A percentile compares a stretch with the other conserved stretches of the same genome.
These are phyloP conservation scores for Apamea monoglypha DNA, from an alignment of 2,888 invertebrate species.

Conservation along the genomic window DNA sequence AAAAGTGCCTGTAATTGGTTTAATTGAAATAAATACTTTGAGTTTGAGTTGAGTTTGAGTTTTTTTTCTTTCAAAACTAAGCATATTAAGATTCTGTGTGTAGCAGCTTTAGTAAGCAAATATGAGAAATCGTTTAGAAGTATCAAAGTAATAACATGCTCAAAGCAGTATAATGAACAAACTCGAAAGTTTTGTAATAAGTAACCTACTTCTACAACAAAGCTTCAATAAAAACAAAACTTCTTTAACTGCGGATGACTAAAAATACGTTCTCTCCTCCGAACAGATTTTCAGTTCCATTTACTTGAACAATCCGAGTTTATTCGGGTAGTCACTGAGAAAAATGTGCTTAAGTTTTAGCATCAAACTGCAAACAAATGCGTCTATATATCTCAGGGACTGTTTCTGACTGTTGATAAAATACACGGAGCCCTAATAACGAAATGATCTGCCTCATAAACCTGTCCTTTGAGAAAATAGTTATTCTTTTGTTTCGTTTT, in stretches of 20 bases:
- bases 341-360: conserved; percentile 24
- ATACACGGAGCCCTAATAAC: conserved; percentile 1
- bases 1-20: too few relatives aligned
- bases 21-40: too few relatives aligned
- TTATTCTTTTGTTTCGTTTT: neutral
- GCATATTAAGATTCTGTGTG: neutral
- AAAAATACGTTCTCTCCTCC: neutral
- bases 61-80: too few relatives aligned
- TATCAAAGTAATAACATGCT: neutral
- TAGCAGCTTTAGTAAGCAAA: neutral
- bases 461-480: neutral
- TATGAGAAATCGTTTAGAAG: neutral
- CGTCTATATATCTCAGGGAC: neutral
- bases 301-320: conserved; percentile 25
- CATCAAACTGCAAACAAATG: conserved; percentile 9
- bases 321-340: conserved; percentile 22
- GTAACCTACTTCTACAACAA: neutral
- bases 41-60: too few relatives aligned
- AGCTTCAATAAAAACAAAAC: conserved; percentile 28
- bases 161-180: neutral
- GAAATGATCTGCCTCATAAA: neutral
- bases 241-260: neutral
- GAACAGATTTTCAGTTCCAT: conserved; percentile 38
- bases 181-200: neutral
- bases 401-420: conserved; percentile 9